phyloP scores from a whole-genome alignment of 1,140 invertebrate species.

The Stegodyphus mimosarum region DNA sequence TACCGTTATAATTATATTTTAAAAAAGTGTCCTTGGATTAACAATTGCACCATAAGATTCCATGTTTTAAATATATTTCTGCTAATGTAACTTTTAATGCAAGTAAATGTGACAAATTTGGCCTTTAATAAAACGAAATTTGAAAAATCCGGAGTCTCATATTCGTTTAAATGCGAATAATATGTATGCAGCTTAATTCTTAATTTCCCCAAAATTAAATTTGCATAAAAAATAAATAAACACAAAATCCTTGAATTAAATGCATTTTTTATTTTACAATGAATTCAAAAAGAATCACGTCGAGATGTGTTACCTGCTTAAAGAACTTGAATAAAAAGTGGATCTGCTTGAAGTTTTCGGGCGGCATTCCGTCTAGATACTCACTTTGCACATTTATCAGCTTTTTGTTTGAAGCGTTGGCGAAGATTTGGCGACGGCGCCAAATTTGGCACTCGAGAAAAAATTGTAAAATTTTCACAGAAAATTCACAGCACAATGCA shows the following conservation, averaged over 20 bases:
- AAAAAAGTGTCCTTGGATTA: too few relatives aligned
- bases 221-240: not conserved
- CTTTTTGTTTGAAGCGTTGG: constrained; percentile 32
- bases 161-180: too few relatives aligned
- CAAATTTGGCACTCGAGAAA: constrained; percentile 58
- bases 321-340: constrained; percentile 52
- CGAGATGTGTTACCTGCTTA: constrained; percentile 37
- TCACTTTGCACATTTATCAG: constrained; percentile 29
- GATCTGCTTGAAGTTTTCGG: constrained; percentile 28
- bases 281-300: constrained; percentile 48
- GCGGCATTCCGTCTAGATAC: constrained; percentile 19
- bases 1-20: too few relatives aligned
- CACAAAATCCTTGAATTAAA: constrained; percentile 22
- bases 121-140: too few relatives aligned
- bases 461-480: constrained; percentile 36
- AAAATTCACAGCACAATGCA: constrained; percentile 21
- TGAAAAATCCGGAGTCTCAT: too few relatives aligned
- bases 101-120: too few relatives aligned
- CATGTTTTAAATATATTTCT: too few relatives aligned
- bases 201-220: too few relatives aligned
- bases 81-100: too few relatives aligned
- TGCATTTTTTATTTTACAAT: constrained; percentile 39
- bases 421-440: constrained; percentile 45
- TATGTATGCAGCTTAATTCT: too few relatives aligned
- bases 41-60: too few relatives aligned